Conservation (phyloP, 37 sponge, comb jelly and placozoan species). For the Chondrilla cf. caribensis region DNA sequence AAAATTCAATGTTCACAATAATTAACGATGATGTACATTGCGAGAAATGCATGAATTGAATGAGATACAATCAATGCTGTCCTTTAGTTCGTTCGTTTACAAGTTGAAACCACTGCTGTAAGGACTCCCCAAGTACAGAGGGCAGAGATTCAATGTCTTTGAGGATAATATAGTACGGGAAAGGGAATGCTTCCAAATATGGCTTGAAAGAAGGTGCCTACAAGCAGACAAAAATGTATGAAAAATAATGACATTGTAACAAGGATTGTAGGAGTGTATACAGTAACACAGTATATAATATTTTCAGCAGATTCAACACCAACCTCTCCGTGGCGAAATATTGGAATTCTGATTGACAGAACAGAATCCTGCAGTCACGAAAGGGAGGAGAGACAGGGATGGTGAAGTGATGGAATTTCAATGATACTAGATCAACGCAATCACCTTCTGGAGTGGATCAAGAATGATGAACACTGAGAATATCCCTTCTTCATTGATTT, state of each 20-base stretch:
- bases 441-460: conserved; percentile 71
- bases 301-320: background rate
- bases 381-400: background rate
- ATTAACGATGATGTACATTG: too few species aligned
- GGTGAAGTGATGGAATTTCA: too few species aligned
- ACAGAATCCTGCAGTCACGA: conserved; percentile 84
- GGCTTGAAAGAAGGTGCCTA: conserved; percentile 64
- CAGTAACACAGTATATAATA: background rate
- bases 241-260: too few species aligned
- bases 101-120: conserved; percentile 94
- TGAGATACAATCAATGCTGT: too few species aligned
- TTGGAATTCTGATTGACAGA: conserved; percentile 77
- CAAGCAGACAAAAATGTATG: background rate
- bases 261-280: too few species aligned
- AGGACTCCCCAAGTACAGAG: conserved; percentile 77
- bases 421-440: background rate
- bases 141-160: conserved; percentile 82
- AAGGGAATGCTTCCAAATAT: conserved; percentile 96
- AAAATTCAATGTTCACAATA: too few species aligned
- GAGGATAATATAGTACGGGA: conserved; percentile 93
- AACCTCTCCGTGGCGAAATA: conserved; percentile 59
- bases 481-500: conserved; percentile 76
- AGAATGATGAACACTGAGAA: conserved; percentile 91
- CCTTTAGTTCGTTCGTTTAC: conserved; percentile 10
- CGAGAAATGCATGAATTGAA: too few species aligned